These are phyloP conservation scores for Pipistrellus pipistrellus DNA, from an alignment of 2,797 vertebrate species.

Conservation along the genomic window DNA sequence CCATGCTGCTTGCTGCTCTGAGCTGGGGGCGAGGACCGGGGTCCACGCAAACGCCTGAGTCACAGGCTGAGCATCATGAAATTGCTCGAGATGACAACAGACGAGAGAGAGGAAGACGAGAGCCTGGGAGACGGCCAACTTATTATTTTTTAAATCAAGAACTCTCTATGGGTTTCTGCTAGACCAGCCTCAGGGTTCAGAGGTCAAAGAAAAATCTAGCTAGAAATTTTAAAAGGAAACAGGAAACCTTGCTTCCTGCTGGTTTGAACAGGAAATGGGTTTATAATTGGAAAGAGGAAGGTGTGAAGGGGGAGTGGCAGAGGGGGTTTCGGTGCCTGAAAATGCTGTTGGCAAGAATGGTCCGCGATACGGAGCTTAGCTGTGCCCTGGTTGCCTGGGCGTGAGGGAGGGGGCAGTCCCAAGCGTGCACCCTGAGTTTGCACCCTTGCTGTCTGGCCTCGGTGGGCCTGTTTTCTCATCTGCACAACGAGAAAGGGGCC, in stretches of 20 bases:
- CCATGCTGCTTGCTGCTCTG: rapidly evolving
- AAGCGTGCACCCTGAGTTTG: no score
- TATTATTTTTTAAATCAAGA: background rate
- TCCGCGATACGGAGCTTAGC: rapidly evolving
- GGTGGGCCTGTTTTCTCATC: background rate
- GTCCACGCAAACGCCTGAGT: background rate
- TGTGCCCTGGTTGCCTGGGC: rapidly evolving
- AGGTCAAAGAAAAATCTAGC: background rate
- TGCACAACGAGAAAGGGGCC: background rate
- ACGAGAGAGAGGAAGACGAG: background rate
- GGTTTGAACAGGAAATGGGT: background rate
- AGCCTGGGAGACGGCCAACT: rapidly evolving
- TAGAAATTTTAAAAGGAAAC: slow-evolving; percentile 5
- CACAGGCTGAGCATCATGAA: background rate
- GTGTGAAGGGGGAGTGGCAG: background rate
- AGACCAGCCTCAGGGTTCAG: background rate
- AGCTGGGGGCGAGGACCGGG: background rate
- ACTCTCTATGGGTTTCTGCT: background rate
- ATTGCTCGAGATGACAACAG: background rate
- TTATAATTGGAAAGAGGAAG: background rate
- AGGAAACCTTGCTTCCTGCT: slow-evolving; percentile 9
- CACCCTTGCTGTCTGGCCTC: no score
- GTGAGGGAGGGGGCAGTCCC: rapidly evolving
- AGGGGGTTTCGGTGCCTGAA: background rate
- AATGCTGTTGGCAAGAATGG: rapidly evolving